Conservation (phyloP, 2,888 invertebrate genomes). For the Lampropteryx suffumata region DNA sequence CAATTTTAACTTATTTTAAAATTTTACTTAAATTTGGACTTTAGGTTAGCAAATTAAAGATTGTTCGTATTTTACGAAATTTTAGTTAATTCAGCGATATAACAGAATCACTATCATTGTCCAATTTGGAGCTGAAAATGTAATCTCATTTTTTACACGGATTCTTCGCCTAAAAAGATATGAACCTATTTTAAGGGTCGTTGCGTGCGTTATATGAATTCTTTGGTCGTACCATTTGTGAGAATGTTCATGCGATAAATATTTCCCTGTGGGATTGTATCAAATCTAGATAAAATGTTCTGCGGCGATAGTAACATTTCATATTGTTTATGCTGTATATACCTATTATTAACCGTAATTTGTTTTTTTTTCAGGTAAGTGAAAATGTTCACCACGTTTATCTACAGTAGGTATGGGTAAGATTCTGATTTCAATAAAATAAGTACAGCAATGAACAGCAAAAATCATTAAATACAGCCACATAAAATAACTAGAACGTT, state of each 20-base stretch:
- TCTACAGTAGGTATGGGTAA: slow-evolving; percentile 24
- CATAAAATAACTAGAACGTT: slow-evolving; percentile 24
- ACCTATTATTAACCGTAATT: slow-evolving; percentile 3
- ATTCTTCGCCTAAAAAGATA: slow-evolving; percentile 21
- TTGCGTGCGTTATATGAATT: slow-evolving; percentile 22
- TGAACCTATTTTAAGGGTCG: slow-evolving; percentile 20
- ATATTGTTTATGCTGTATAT: neutral
- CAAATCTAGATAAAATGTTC: slow-evolving; percentile 14
- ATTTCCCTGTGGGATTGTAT: slow-evolving; percentile 18
- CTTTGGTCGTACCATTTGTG: slow-evolving; percentile 19
- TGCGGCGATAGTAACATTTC: neutral
- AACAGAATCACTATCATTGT: too few species aligned
- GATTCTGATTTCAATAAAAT: too few species aligned
- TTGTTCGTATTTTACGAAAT: too few species aligned
- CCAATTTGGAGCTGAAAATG: slow-evolving; percentile 20
- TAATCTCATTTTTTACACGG: slow-evolving; percentile 25
- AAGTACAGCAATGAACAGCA: too few species aligned
- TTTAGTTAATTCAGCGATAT: too few species aligned
- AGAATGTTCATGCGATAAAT: slow-evolving; percentile 20
- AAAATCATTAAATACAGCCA: slow-evolving; percentile 23
- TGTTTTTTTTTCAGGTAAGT: slow-evolving; percentile 33
- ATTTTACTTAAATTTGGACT: too few species aligned
- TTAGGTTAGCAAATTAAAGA: too few species aligned
- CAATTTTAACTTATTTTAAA: too few species aligned
- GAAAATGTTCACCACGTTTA: neutral